A percentile compares a stretch with the other conserved stretches of the same genome.
Evolutionary conservation across 1,140 invertebrate genomes (phyloP).

Genomic region (Caenorhabditis inopinata): DNA sequence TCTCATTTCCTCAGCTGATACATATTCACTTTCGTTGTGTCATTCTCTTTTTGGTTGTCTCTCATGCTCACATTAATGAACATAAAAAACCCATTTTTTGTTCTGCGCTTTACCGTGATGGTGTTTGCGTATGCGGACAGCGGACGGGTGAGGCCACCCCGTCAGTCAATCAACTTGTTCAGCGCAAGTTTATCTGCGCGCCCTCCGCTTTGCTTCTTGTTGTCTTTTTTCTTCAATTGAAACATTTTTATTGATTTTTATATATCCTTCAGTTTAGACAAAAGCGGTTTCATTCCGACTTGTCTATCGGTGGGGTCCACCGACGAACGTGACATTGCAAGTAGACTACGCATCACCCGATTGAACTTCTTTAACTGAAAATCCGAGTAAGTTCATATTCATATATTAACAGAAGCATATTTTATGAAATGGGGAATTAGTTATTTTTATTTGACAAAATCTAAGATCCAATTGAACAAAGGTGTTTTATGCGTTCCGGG

Average conservation of each 20-base stretch:
- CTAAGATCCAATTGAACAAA: no score
- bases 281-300: background rate
- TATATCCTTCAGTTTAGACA: background rate
- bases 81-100: background rate
- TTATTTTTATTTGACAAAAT: no score
- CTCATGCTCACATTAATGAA: background rate
- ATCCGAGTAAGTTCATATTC: background rate
- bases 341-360: background rate
- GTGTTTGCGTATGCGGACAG: background rate
- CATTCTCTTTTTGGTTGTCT: background rate
- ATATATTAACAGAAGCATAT: no score
- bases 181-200: conserved; percentile 2
- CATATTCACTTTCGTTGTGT: background rate
- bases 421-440: no score
- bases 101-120: background rate
- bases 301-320: background rate
- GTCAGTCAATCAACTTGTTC: background rate
- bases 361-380: background rate
- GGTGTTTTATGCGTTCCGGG: no score
- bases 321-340: background rate
- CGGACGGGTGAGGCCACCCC: background rate
- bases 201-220: background rate
- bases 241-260: background rate
- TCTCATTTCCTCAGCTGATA: background rate
- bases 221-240: background rate